These are phyloP conservation scores for Babylonia areolata DNA, from an alignment of 1,140 invertebrate genomes.

Conservation along the genomic window DNA sequence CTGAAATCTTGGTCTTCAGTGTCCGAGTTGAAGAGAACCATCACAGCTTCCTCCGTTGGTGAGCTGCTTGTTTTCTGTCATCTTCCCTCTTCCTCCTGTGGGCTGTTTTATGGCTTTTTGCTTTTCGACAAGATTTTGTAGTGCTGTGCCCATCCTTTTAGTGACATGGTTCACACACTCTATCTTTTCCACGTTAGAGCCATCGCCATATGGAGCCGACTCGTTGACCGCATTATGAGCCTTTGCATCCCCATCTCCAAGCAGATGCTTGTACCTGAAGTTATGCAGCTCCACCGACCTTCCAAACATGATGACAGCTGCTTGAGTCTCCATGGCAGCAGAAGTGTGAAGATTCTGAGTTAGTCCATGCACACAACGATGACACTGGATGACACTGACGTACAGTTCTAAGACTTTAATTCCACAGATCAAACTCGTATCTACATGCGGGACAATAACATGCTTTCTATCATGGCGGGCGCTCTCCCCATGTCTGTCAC, in stretches of 20 bases:
- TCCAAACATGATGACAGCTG: too few species aligned
- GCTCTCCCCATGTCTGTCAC: too few species aligned
- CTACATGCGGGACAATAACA: too few species aligned
- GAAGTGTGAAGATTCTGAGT: too few species aligned
- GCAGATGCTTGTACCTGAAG: background rate
- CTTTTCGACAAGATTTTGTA: background rate
- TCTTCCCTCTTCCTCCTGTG: background rate
- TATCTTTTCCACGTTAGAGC: background rate
- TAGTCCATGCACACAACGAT: too few species aligned
- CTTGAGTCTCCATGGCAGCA: too few species aligned
- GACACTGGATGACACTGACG: too few species aligned
- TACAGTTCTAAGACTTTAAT: too few species aligned
- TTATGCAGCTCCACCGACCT: background rate
- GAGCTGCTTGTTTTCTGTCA: slow-evolving; percentile 3
- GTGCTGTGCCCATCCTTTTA: background rate
- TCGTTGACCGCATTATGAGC: background rate
- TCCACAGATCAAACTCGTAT: too few species aligned
- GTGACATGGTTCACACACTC: background rate
- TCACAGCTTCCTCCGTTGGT: background rate
- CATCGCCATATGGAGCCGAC: background rate
- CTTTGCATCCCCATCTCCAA: background rate
- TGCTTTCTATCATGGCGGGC: too few species aligned
- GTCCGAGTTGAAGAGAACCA: too few species aligned
- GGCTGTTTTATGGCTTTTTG: background rate
- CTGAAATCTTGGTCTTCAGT: too few species aligned